phyloP scores from a whole-genome alignment of 2,797 vertebrate genomes.

The Knipowitschia caucasica region DNA sequence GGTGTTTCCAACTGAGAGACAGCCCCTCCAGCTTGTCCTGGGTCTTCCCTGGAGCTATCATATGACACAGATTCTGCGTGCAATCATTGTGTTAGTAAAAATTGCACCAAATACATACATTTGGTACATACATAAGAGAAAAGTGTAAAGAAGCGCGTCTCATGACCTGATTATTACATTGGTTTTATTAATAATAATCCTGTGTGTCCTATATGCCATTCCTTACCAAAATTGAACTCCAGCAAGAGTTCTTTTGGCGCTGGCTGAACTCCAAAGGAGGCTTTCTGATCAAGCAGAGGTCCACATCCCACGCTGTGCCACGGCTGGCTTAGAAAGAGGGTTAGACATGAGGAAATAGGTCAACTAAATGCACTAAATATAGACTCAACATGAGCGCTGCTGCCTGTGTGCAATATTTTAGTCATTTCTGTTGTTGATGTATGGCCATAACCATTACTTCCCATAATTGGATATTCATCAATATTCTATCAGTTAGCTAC shows the following conservation, averaged over 20 bases:
- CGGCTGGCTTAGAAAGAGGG: constrained; percentile 3
- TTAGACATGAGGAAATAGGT: constrained; percentile 4
- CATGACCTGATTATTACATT: too few relatives aligned
- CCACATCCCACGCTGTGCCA: neutral
- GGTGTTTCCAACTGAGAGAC: too few relatives aligned
- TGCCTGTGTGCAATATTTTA: neutral
- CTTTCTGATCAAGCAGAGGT: neutral
- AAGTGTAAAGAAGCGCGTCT: too few relatives aligned
- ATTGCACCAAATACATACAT: too few relatives aligned
- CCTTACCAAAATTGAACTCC: neutral
- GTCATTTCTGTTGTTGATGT: neutral
- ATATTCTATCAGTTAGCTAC: constrained; percentile 5
- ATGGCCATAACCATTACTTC: neutral
- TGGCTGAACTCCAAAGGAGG: neutral
- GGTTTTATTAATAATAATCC: neutral
- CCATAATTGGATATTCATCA: neutral
- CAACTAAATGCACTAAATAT: constrained; percentile 7
- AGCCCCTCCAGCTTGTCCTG: too few relatives aligned
- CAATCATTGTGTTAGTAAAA: too few relatives aligned
- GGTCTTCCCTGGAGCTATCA: too few relatives aligned
- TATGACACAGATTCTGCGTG: too few relatives aligned
- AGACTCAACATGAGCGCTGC: constrained; percentile 1
- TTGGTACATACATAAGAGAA: too few relatives aligned
- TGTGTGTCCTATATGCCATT: neutral
- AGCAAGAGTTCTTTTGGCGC: neutral